Evolutionary conservation across 2,888 invertebrate species (phyloP).

Genomic region (Hypomecis atomaria): DNA sequence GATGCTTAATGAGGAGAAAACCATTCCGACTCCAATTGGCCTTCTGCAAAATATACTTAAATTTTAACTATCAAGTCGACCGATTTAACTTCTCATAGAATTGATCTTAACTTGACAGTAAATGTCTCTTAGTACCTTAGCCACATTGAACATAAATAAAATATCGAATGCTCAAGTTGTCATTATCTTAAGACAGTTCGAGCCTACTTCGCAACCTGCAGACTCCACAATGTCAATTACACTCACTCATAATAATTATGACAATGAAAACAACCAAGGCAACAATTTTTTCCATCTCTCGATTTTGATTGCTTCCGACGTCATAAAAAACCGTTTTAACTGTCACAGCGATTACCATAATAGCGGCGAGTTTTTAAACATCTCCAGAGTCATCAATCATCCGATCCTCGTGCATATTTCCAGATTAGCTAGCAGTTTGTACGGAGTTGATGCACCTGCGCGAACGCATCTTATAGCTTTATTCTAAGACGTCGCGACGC

Average conservation of each 20-base stretch:
- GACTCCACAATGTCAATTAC: constrained; percentile 1
- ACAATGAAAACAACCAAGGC: constrained; percentile 5
- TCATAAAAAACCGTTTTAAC: constrained; percentile 27
- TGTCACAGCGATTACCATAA: constrained; percentile 46
- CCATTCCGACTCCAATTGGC: background rate
- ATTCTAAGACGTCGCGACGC: constrained; percentile 80
- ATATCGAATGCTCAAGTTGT: background rate
- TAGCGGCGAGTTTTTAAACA: constrained; percentile 30
- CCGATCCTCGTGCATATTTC: constrained; percentile 21
- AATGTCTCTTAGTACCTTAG: too few species aligned
- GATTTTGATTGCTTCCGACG: constrained; percentile 28
- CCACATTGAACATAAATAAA: too few species aligned
- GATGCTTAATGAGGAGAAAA: constrained; percentile 14
- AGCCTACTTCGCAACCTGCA: background rate
- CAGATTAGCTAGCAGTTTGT: constrained; percentile 22
- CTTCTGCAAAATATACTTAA: constrained; percentile 7
- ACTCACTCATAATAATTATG: constrained; percentile 4
- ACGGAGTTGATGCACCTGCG: constrained; percentile 66
- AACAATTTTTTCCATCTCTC: constrained; percentile 19
- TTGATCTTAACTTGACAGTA: too few species aligned
- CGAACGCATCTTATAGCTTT: constrained; percentile 58
- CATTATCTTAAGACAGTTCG: background rate
- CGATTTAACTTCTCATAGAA: too few species aligned
- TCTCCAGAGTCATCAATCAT: constrained; percentile 31
- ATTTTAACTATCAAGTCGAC: background rate